Evolutionary conservation across 2,113 vertebrate genomes (phyloP), one percentile per base, ranked within the genome.

Genomic region (Argyrosomus japonicus): DNA sequence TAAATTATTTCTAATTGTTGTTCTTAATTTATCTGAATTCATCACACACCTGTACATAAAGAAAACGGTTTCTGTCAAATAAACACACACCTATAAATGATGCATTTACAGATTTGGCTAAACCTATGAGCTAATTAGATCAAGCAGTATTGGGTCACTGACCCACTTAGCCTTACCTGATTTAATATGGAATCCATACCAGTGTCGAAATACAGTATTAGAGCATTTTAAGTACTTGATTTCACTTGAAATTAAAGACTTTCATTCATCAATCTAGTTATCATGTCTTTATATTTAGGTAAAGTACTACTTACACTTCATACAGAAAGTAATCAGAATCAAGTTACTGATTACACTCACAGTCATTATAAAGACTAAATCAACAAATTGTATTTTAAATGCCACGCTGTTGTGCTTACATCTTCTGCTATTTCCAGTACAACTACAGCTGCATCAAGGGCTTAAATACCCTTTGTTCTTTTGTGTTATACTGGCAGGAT

Each of bases 81-180:
- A 29, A 62, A 27, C 51, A n/a, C 12, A 23, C 8, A 29, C 3
- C 23, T 14, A 19, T 29, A 43, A 53, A 51, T 51, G 18, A 40
- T 62, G 8, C 36, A 43, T 56, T 69, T 60, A 36, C 50, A 63
- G 13, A 75, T 53, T 36, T 21, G 29, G 17, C 32, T 48, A 54
- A 76, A 78, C 48, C 32, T 21, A 13, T 50, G 8, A 73, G 60
- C 10, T 76, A 61, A 65, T 64, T 80, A 74, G 21, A 65, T 4
- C 23, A 51, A 69, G 21, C 13, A 40, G 25, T 67, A 70, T 27
- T 78, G 29, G 57, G 74, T 82, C 84, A 77, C 36, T 72, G 54
- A 77, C 73, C 68, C 50, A 70, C 18, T 71, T 77, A 62, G 40
- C 64, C 53, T 72, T 56, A 82, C 23, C 57, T 68, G 12, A 2